A percentile compares a stretch with the other conserved stretches of the same genome.
Evolutionary conservation across 2,797 vertebrate genomes (phyloP).

Genomic region (Pangasius sanitwongsei): DNA sequence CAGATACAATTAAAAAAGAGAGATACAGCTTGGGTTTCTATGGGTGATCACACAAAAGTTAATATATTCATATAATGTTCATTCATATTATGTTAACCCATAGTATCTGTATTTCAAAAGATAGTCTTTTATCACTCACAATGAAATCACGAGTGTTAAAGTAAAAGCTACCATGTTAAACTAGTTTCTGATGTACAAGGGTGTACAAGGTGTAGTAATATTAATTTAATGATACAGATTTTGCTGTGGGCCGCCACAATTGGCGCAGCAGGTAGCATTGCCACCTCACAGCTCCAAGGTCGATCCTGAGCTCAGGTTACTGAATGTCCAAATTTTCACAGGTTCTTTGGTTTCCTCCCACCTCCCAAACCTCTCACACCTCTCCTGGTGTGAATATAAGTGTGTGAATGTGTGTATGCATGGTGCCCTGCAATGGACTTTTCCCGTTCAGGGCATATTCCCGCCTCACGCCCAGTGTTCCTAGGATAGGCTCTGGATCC

Average conservation of each 20-base stretch:
- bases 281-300: not conserved
- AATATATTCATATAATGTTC: not conserved
- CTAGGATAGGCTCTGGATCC: not conserved
- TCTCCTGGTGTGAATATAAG: not conserved
- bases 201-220: conserved; percentile 3
- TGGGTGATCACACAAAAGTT: not conserved
- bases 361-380: too few relatives aligned
- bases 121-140: not conserved
- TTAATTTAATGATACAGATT: not conserved
- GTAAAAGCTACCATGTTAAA: conserved; percentile 14
- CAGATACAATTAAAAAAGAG: not conserved
- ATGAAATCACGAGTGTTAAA: not conserved
- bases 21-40: not conserved
- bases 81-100: not conserved
- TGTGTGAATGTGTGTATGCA: not conserved
- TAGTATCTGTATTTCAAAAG: not conserved
- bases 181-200: not conserved
- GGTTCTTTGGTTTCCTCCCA: not conserved
- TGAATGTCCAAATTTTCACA: not conserved
- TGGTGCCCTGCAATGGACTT: not conserved
- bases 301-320: not conserved
- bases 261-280: not conserved
- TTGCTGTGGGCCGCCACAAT: not conserved
- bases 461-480: not conserved
- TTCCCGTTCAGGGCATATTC: not conserved